Conservation (phyloP, 2,113 vertebrate species). For the Pterocles gutturalis region DNA sequence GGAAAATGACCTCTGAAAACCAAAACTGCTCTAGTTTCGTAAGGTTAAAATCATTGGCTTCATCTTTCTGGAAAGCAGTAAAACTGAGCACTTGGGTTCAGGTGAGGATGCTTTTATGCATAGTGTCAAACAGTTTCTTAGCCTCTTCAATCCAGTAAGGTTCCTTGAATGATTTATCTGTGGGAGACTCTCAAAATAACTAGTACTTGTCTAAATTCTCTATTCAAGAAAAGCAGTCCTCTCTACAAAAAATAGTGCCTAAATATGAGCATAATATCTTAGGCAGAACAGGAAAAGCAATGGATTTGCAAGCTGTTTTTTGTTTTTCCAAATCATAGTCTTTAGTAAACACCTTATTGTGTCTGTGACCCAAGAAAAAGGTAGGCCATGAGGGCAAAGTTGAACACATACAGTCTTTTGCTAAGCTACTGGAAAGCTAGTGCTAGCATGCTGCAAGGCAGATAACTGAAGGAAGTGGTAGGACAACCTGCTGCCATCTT, state of each 20-base stretch:
- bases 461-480: background rate
- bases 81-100: background rate
- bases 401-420: background rate
- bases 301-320: background rate
- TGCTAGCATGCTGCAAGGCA: background rate
- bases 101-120: background rate
- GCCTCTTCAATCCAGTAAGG: background rate
- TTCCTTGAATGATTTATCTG: background rate
- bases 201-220: background rate
- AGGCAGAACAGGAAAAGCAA: background rate
- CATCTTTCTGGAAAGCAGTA: background rate
- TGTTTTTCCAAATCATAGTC: background rate
- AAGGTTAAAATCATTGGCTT: background rate
- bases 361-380: background rate
- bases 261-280: background rate
- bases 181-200: background rate
- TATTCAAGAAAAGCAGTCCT: background rate
- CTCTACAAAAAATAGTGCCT: background rate
- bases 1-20: background rate
- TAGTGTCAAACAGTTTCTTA: background rate
- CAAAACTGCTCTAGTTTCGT: background rate
- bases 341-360: background rate
- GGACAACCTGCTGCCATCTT: background rate
- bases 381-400: background rate
- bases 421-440: background rate